These are phyloP conservation scores for Tricholauxania praeusta DNA, from an alignment of 2,888 invertebrate species.

Conservation along the genomic window DNA sequence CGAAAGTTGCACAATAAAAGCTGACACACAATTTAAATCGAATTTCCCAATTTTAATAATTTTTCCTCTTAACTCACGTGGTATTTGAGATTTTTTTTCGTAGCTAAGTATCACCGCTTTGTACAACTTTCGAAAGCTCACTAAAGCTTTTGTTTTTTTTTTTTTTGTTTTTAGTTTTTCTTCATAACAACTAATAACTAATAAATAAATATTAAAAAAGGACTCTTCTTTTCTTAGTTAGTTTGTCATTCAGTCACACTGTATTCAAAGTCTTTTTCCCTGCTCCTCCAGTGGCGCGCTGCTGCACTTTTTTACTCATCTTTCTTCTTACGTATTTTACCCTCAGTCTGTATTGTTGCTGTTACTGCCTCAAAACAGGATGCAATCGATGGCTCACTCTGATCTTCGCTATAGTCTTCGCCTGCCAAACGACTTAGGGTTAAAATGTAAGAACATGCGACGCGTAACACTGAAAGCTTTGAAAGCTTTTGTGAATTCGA, in stretches of 20 bases:
- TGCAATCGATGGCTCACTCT: constrained; percentile 74
- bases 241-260: constrained; percentile 17
- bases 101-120: not conserved
- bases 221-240: constrained; percentile 5
- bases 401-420: constrained; percentile 74
- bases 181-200: not conserved
- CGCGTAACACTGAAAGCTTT: constrained; percentile 90
- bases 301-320: constrained; percentile 70
- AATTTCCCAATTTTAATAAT: too few relatives aligned
- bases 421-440: constrained; percentile 85
- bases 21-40: too few relatives aligned
- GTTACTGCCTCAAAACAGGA: constrained; percentile 89
- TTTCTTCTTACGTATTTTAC: constrained; percentile 87
- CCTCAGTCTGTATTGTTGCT: constrained; percentile 92
- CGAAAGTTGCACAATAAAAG: too few relatives aligned
- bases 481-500: constrained; percentile 94
- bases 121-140: not conserved
- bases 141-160: constrained; percentile 22
- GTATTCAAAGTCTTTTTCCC: not conserved
- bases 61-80: not conserved
- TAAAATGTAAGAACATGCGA: constrained; percentile 93
- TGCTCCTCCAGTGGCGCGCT: not conserved
- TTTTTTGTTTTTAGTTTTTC: not conserved
- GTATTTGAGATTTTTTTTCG: not conserved
- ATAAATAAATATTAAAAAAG: constrained; percentile 4